Base-by-base conservation (phyloP, 2,113 vertebrate species). In the Colossoma macropomum region DNA sequence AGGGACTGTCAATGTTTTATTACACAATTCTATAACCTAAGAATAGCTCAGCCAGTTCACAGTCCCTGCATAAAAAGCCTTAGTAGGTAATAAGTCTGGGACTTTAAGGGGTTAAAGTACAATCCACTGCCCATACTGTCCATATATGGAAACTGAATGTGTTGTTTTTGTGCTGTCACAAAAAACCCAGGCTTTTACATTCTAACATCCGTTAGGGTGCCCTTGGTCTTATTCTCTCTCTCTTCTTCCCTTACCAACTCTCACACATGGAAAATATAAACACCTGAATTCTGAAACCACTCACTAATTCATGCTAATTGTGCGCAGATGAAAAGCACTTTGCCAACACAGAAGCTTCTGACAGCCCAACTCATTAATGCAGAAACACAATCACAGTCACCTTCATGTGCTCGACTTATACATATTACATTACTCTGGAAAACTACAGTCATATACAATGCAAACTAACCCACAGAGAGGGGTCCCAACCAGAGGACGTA, bases 361-460 rank as follows among this genome's bases (percentile, higher is more conserved):
- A 41, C 77, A 21, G 25, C 21, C 25, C 72, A 62, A 25, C 59
- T 62, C 32, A 72, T 59, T 69, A 74, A 81, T 54, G 62, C 66
- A 73, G 72, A 71, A 62, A 65, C 74, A 52, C 56, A 65, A 62
- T 56, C 13, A 32, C 52, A 83, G 54, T 16, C 68, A 12, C 69
- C n/a, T 73, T 56, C 56, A 72, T 34, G 38, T 75, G 68, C 72
- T 45, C n/a, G 45, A 65, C 30, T 45, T 75, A 65, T 27, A 56
- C 59, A 82, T 69, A 41, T 60, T 65, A 5, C 66, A 74, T 27
- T 50, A 17, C 63, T 70, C 52, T 71, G 32, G 72, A 68, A 70
- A 54, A 38, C 71, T 41, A 81, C 63, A 50, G 28, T 38, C 78
- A 80, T 10, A 48, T 70, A 52, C 75, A 74, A 75, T 54, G 52